A percentile compares a stretch with the other conserved stretches of the same genome.
phyloP scores from a whole-genome alignment of 2,888 invertebrate species.

The Phorcus lineatus region DNA sequence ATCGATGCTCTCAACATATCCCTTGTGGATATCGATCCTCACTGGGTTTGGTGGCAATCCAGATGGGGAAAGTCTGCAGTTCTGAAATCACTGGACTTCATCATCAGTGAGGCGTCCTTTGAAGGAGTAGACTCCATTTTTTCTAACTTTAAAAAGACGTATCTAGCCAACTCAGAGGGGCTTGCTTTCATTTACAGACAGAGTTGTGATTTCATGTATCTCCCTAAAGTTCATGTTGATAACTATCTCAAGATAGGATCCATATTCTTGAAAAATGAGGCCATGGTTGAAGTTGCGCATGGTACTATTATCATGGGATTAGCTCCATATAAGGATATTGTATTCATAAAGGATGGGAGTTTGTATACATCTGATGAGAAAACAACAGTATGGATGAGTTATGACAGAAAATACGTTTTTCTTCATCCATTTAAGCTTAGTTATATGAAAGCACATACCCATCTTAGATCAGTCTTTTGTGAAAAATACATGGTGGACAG shows the following conservation, averaged over 20 bases:
- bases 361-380: neutral
- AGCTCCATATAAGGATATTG: neutral
- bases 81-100: neutral
- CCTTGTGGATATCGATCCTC: neutral
- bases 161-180: neutral
- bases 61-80: neutral
- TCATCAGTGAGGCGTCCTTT: neutral
- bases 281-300: neutral
- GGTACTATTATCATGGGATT: neutral
- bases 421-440: neutral
- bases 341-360: neutral
- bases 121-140: neutral
- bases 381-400: neutral
- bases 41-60: neutral
- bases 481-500: neutral
- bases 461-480: neutral
- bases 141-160: neutral
- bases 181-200: neutral
- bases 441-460: neutral
- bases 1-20: neutral
- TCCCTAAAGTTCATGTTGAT: neutral
- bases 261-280: neutral
- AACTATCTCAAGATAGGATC: neutral
- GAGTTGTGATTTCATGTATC: neutral
- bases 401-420: neutral